These are phyloP conservation scores for Chouioia cunea DNA, from an alignment of 2,888 invertebrate species.

Conservation along the genomic window DNA sequence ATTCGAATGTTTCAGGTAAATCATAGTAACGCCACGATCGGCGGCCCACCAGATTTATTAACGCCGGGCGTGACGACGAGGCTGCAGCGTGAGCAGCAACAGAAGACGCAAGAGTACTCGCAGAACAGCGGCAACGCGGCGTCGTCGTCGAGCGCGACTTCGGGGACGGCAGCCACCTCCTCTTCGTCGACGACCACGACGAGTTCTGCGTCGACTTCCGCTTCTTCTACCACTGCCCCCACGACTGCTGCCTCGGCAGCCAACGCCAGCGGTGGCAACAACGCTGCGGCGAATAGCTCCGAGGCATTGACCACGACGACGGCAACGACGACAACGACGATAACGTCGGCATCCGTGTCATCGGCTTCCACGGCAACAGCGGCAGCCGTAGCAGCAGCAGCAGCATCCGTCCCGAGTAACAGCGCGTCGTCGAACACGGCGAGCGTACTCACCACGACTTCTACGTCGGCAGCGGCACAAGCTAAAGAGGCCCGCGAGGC, in stretches of 20 bases:
- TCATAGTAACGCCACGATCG: slow-evolving; percentile 66
- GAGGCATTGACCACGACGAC: slow-evolving; percentile 61
- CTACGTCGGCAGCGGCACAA: slow-evolving; percentile 53
- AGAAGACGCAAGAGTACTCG: slow-evolving; percentile 73
- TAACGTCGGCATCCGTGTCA: slow-evolving; percentile 53
- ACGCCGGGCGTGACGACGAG: slow-evolving; percentile 88
- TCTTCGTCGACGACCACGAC: slow-evolving; percentile 54
- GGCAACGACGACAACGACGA: slow-evolving; percentile 56
- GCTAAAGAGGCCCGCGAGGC: slow-evolving; percentile 65
- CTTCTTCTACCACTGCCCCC: slow-evolving; percentile 51
- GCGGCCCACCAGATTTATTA: slow-evolving; percentile 72
- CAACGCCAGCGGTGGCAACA: slow-evolving; percentile 38
- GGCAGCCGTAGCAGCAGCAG: slow-evolving; percentile 46
- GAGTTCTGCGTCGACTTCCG: slow-evolving; percentile 53
- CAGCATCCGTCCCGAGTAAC: slow-evolving; percentile 53
- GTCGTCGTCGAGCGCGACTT: slow-evolving; percentile 54
- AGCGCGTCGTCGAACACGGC: slow-evolving; percentile 52
- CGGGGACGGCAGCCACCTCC: slow-evolving; percentile 57
- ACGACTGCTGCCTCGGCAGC: slow-evolving; percentile 56
- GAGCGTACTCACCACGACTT: slow-evolving; percentile 58
- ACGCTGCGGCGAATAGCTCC: slow-evolving; percentile 53
- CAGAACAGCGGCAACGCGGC: slow-evolving; percentile 56
- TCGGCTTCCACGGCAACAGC: slow-evolving; percentile 53
- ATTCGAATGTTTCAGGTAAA: slow-evolving; percentile 62
- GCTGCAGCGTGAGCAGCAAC: slow-evolving; percentile 83